Conservation (phyloP, 2,113 vertebrate genomes). For the Todiramphus saurophagus region DNA sequence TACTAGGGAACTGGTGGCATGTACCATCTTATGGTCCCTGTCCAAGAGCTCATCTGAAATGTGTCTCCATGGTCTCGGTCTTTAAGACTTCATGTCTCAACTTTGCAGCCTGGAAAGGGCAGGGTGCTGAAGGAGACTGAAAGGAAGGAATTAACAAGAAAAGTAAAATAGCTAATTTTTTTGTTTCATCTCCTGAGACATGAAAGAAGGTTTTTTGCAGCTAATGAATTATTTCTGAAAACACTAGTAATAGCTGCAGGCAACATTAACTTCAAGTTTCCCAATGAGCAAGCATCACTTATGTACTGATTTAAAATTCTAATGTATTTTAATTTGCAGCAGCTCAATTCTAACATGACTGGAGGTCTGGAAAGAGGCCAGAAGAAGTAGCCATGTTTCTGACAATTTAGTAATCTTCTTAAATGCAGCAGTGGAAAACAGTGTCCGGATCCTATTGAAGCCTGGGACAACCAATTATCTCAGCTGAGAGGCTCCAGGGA, state of each 20-base stretch:
- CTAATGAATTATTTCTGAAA: constrained; percentile 65
- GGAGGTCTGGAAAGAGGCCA: constrained; percentile 30
- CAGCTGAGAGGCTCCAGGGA: not conserved
- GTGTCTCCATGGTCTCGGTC: not conserved
- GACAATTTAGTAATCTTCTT: not conserved
- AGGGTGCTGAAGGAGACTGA: not conserved
- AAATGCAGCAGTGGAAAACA: not conserved
- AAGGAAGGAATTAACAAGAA: not conserved
- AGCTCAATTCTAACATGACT: constrained; percentile 11
- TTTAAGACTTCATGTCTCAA: not conserved
- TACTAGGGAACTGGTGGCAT: not conserved
- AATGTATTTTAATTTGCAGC: constrained; percentile 38
- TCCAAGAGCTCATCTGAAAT: not conserved
- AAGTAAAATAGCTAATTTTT: not conserved
- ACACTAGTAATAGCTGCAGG: constrained; percentile 32
- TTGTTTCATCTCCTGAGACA: not conserved
- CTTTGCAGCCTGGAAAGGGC: not conserved
- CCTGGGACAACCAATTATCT: not conserved
- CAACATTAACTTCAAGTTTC: constrained; percentile 32
- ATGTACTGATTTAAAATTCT: constrained; percentile 18
- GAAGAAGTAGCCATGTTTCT: not conserved
- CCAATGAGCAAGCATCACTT: constrained; percentile 40
- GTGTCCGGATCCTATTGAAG: not conserved
- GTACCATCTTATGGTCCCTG: not conserved
- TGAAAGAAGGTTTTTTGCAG: constrained; percentile 12